These are phyloP conservation scores for Lycophotia porphyrea DNA, from an alignment of 2,888 invertebrate species.

Conservation along the genomic window DNA sequence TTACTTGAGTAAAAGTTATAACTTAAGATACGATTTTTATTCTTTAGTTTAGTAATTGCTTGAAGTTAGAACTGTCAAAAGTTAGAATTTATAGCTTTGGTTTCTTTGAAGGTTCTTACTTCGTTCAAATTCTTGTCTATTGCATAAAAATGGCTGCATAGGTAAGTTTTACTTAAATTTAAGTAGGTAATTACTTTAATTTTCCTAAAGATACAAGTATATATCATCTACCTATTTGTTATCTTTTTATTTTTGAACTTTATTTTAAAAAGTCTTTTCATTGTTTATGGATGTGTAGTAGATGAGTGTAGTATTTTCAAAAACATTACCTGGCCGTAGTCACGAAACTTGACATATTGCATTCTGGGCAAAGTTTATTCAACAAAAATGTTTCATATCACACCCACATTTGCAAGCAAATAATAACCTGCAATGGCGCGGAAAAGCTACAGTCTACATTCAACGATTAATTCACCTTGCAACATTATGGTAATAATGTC, in stretches of 20 bases:
- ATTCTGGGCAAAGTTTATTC: background rate
- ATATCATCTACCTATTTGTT: background rate
- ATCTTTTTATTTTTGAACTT: background rate
- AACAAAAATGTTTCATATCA: background rate
- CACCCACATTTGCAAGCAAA: conserved; percentile 34
- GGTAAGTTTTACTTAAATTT: too few relatives aligned
- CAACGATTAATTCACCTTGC: conserved; percentile 63
- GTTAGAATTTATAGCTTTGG: too few relatives aligned
- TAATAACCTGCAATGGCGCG: conserved; percentile 35
- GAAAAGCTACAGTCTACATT: conserved; percentile 53
- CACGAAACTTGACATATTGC: background rate
- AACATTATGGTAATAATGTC: conserved; percentile 67
- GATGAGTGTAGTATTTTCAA: background rate
- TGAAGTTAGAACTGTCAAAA: too few relatives aligned
- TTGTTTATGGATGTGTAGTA: background rate
- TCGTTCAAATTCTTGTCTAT: too few relatives aligned
- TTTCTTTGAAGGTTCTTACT: too few relatives aligned
- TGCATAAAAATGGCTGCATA: too few relatives aligned
- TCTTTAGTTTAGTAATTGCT: too few relatives aligned
- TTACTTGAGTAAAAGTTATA: too few relatives aligned
- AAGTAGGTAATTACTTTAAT: too few relatives aligned
- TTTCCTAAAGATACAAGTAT: too few relatives aligned
- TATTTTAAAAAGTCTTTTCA: background rate
- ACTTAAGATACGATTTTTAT: too few relatives aligned
- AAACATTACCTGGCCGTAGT: background rate